phyloP scores from a whole-genome alignment of 2,113 vertebrate species.

The Elephas maximus region DNA sequence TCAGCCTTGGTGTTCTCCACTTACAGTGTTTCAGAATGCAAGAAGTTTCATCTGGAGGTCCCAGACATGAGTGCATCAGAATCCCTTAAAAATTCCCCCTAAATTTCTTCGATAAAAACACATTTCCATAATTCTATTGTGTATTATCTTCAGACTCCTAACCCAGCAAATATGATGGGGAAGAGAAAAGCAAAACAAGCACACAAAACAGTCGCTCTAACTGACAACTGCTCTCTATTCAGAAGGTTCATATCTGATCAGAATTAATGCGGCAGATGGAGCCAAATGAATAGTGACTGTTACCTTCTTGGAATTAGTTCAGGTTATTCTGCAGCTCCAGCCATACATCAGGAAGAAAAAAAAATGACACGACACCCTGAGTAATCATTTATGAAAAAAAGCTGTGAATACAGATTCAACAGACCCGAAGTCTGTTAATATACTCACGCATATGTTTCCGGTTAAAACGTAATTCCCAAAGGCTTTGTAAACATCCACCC shows the following conservation, averaged over 20 bases:
- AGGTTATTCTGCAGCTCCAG: constrained; percentile 19
- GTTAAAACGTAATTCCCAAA: neutral
- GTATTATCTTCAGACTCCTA: constrained; percentile 73
- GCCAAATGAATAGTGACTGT: constrained; percentile 65
- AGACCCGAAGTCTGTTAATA: neutral
- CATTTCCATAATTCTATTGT: constrained; percentile 16
- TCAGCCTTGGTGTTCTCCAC: neutral
- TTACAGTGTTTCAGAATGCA: neutral
- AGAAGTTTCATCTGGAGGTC: neutral
- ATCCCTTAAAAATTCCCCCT: constrained; percentile 23
- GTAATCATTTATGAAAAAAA: constrained; percentile 14
- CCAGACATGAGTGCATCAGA: neutral
- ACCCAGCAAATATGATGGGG: constrained; percentile 72
- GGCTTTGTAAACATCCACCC: neutral
- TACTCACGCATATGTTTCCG: neutral
- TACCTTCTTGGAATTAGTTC: constrained; percentile 69
- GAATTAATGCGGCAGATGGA: constrained; percentile 84
- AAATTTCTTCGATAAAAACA: constrained; percentile 40
- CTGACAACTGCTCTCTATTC: constrained; percentile 81
- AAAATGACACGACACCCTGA: neutral
- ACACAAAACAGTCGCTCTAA: constrained; percentile 69
- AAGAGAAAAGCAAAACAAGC: constrained; percentile 79
- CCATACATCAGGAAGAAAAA: constrained; percentile 22
- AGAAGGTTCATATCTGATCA: constrained; percentile 76
- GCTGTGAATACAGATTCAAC: neutral